Conservation (phyloP, 1,140 invertebrate genomes). For the Cydia strobilella region DNA sequence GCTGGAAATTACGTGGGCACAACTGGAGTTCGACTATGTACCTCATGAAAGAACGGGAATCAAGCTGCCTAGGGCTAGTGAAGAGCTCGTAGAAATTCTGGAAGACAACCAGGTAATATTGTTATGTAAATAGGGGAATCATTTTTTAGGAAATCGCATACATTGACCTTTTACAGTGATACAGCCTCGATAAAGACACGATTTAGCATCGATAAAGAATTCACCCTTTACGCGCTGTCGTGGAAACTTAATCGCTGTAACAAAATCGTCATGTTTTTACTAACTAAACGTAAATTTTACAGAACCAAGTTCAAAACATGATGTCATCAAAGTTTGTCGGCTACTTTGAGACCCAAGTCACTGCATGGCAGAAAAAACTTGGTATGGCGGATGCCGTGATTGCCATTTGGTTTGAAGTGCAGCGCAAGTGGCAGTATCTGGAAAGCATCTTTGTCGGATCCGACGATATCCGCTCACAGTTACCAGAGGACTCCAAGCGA, state of each 20-base stretch:
- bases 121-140: too few species aligned
- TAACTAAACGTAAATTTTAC: neutral
- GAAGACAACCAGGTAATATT: conserved; percentile 94
- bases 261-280: neutral
- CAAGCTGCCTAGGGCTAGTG: conserved; percentile 88
- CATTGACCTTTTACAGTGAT: too few species aligned
- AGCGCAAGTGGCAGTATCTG: conserved; percentile 95
- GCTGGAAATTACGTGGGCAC: conserved; percentile 90
- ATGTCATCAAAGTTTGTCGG: conserved; percentile 95
- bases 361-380: conserved; percentile 94
- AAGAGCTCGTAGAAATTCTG: conserved; percentile 95
- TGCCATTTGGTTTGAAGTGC: conserved; percentile 94
- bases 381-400: conserved; percentile 93
- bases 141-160: too few species aligned
- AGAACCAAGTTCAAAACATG: conserved; percentile 92
- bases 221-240: too few species aligned
- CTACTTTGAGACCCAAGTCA: conserved; percentile 92
- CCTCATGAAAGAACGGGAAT: conserved; percentile 89
- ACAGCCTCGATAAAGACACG: too few species aligned
- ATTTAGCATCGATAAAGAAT: too few species aligned
- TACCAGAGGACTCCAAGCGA: conserved; percentile 94
- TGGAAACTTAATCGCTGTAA: neutral
- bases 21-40: conserved; percentile 91
- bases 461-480: conserved; percentile 94
- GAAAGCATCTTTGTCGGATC: conserved; percentile 98